These are phyloP conservation scores for Eulithis prunata DNA, from an alignment of 2,888 invertebrate genomes.

Conservation along the genomic window DNA sequence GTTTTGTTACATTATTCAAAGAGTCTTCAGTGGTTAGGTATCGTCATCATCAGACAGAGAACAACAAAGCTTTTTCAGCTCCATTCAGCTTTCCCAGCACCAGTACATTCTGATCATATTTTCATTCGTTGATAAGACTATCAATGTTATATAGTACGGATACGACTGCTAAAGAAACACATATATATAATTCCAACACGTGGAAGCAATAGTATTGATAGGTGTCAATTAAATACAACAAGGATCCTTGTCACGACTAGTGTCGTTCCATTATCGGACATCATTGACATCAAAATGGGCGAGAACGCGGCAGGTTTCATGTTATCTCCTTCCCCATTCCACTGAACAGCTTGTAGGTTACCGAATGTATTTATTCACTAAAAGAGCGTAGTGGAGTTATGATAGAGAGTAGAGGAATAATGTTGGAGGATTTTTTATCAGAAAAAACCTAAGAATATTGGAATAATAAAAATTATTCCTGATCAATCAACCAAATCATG, in stretches of 20 bases:
- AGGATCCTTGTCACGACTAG: constrained; percentile 15
- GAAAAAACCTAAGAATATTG: constrained; percentile 12
- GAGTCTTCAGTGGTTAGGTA: background rate
- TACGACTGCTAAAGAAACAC: background rate
- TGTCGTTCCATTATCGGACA: constrained; percentile 5
- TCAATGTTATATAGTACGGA: background rate
- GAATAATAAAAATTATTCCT: constrained; percentile 18
- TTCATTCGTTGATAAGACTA: background rate
- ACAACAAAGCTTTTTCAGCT: background rate
- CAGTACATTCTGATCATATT: background rate
- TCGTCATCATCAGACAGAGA: background rate
- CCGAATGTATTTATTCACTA: constrained; percentile 4
- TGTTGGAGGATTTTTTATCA: constrained; percentile 13
- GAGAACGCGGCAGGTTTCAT: constrained; percentile 18
- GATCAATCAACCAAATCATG: constrained; percentile 11
- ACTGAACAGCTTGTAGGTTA: constrained; percentile 27
- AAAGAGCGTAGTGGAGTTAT: too few relatives aligned
- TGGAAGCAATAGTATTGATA: constrained; percentile 22
- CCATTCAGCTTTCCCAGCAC: background rate
- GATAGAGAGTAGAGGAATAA: too few relatives aligned
- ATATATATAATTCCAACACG: constrained; percentile 28
- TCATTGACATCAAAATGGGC: background rate
- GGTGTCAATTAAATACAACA: constrained; percentile 20
- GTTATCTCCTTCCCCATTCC: constrained; percentile 21
- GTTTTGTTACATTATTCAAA: constrained; percentile 19